Percentiles rank a stretch among this genome's conserved stretches.
Conservation (phyloP, 2,797 vertebrate species). For the Sebastes baramenuke region DNA sequence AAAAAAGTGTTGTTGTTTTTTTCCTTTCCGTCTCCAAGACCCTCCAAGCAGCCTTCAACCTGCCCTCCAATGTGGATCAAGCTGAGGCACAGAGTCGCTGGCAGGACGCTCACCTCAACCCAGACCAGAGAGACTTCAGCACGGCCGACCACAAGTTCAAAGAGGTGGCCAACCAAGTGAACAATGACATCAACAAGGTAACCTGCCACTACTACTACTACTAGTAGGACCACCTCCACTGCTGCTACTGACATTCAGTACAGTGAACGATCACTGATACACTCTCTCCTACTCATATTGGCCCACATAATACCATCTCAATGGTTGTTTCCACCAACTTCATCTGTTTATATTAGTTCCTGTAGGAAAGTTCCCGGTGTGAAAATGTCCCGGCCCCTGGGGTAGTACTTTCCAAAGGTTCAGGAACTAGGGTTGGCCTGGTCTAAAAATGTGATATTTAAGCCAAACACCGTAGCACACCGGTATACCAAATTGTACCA, state of each 20-base stretch:
- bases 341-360: not conserved
- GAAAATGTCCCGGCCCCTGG: too few relatives aligned
- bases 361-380: not conserved
- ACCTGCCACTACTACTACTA: too few relatives aligned
- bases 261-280: not conserved
- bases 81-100: conserved; percentile 87
- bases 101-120: conserved; percentile 94
- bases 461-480: too few relatives aligned
- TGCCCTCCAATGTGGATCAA: conserved; percentile 78
- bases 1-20: too few relatives aligned
- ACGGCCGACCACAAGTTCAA: conserved; percentile 97
- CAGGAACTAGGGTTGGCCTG: too few relatives aligned
- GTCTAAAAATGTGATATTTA: too few relatives aligned
- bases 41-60: conserved; percentile 89
- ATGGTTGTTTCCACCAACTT: not conserved
- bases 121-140: conserved; percentile 94
- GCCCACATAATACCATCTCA: not conserved
- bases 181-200: conserved; percentile 97
- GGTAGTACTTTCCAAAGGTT: too few relatives aligned
- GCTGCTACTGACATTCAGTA: not conserved
- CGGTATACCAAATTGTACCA: too few relatives aligned
- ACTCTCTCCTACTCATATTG: not conserved
- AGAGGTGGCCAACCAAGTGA: conserved; percentile 93
- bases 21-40: conserved; percentile 75
- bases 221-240: not conserved